Conservation (phyloP, 1,140 invertebrate species). For the Chironomus tepperi region DNA sequence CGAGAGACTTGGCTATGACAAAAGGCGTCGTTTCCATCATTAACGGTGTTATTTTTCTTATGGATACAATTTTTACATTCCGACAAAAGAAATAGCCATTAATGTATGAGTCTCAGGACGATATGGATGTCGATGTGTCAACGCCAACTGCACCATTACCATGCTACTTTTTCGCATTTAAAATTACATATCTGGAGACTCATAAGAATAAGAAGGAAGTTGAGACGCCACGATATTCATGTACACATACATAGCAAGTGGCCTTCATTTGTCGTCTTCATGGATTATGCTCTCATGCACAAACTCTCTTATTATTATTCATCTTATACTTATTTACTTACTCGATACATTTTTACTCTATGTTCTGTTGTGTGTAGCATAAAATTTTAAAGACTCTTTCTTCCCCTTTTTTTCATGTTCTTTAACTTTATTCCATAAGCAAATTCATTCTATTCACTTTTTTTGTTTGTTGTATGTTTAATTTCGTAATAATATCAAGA, state of each 20-base stretch:
- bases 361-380: no score
- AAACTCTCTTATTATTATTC: not conserved
- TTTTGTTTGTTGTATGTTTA: no score
- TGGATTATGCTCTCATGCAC: slow-evolving; percentile 5
- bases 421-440: no score
- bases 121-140: not conserved
- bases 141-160: not conserved
- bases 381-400: no score
- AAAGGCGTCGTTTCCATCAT: slow-evolving; percentile 60
- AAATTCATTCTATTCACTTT: no score
- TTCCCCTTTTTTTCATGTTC: no score
- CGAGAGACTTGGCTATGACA: slow-evolving; percentile 50
- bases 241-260: not conserved
- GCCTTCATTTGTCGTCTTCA: not conserved
- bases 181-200: not conserved
- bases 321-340: no score
- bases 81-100: slow-evolving; percentile 31
- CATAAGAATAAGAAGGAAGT: not conserved
- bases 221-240: not conserved
- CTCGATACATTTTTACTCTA: no score
- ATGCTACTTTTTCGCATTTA: not conserved
- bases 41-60: slow-evolving; percentile 55
- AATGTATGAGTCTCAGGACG: not conserved
- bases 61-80: slow-evolving; percentile 61
- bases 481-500: no score